These are phyloP conservation scores for Alces alces DNA, from an alignment of 2,113 vertebrate genomes.

Conservation along the genomic window DNA sequence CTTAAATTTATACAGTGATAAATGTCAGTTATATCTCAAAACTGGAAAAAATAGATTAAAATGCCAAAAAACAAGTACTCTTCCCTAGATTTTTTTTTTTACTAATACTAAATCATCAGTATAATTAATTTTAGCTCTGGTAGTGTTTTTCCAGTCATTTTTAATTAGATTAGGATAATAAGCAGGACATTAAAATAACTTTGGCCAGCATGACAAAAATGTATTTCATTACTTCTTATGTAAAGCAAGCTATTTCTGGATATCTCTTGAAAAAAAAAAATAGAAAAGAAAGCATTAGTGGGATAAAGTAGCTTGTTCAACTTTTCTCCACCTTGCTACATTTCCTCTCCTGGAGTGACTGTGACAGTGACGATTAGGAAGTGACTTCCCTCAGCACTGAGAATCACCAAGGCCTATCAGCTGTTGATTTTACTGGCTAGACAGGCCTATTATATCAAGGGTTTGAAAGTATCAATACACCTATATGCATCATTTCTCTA, in stretches of 20 bases:
- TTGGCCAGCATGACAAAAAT: not conserved
- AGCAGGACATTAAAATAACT: not conserved
- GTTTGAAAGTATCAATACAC: not conserved
- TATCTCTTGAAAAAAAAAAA: not conserved
- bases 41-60: not conserved
- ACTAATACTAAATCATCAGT: not conserved
- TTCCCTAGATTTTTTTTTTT: not conserved
- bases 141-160: not conserved
- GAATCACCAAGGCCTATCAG: not conserved
- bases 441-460: not conserved
- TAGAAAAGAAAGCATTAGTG: not conserved
- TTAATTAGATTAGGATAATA: not conserved
- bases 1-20: not conserved
- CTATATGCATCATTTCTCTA: slow-evolving; percentile 32
- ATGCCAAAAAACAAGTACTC: not conserved
- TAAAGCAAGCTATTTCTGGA: not conserved
- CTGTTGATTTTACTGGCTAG: not conserved
- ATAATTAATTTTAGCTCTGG: not conserved
- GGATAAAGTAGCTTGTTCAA: not conserved
- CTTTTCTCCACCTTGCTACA: not conserved
- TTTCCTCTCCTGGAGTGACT: not conserved
- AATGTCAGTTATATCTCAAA: not conserved
- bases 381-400: not conserved
- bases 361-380: not conserved
- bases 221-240: not conserved